Base-by-base conservation (phyloP, 2,888 invertebrate species). In the Phalera bucephala region DNA sequence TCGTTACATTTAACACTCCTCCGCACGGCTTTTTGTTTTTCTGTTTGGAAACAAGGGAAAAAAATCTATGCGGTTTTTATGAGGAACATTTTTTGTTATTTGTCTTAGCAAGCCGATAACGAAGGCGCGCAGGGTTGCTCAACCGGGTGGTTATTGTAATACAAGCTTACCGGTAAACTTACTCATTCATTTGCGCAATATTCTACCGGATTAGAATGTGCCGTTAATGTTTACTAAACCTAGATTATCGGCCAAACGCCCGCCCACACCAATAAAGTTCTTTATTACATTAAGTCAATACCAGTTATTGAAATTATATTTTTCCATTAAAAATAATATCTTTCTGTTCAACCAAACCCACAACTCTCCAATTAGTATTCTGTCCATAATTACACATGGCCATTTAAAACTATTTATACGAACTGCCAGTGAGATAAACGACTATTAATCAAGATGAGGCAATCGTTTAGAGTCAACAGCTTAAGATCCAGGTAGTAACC, bases 51-150 rank as follows among this genome's bases (percentile, higher is more conserved):
- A 80, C 73, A 81, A 70, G 80, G 72, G 79, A 72, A 81, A 74
- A 55, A 55, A 45, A 15, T 28, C 27, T 64, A 55, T 70, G 76
- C 56, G 69, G 82, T 84, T 84, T 84, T 83, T 83, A 65, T 78
- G 62, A 53, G 49, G 49, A 55, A 44, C 69, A 76, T 80, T 85
- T 83, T 85, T 60, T 80, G 48, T 78, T 84, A 74, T 86, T 85
- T 85, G 73, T 76, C 75, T 83, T 80, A 79, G 75, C 75, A 72
- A 64, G 75, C 65, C 72, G 27, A 27, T 83, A 79, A 72, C 60
- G 63, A 51, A 59, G 56, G 57, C 52, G 52, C 36, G 52, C 49
- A 52, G 44, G 42, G 32, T 52, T 19, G 9, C 14, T 13, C 33
- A 40, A 50, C 33, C 32, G 29, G 11, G 36, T 37, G 29, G 35